phyloP scores from a whole-genome alignment of 1,140 invertebrate species.

The Diprion similis region DNA sequence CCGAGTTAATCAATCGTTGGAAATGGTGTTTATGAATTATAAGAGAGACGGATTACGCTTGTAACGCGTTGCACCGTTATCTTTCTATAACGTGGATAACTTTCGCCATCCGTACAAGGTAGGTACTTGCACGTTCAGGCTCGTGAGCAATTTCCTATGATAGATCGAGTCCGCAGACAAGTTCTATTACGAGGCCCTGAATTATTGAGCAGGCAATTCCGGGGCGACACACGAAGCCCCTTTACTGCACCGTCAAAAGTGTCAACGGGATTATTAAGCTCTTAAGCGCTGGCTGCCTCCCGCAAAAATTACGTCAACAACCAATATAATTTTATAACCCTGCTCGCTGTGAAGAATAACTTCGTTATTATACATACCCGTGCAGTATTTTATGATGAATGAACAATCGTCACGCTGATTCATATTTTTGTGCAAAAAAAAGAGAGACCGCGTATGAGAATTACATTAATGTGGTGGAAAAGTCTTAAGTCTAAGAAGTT shows the following conservation, averaged over 20 bases:
- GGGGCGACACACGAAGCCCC: constrained; percentile 43
- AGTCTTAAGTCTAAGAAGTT: too few relatives aligned
- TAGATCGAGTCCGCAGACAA: constrained; percentile 57
- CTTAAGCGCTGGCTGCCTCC: constrained; percentile 12
- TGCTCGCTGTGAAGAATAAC: too few relatives aligned
- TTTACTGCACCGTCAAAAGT: constrained; percentile 42
- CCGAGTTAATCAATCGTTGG: constrained; percentile 1
- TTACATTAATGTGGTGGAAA: too few relatives aligned
- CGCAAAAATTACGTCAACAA: constrained; percentile 2
- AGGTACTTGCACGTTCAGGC: constrained; percentile 40
- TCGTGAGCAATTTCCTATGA: constrained; percentile 57
- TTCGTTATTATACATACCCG: too few relatives aligned
- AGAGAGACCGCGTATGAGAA: too few relatives aligned
- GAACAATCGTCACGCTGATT: too few relatives aligned
- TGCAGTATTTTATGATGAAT: too few relatives aligned
- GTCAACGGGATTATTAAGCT: constrained; percentile 57
- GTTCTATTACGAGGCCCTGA: constrained; percentile 57
- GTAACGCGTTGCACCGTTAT: constrained; percentile 35
- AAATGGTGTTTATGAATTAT: constrained; percentile 2
- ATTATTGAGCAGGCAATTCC: constrained; percentile 60
- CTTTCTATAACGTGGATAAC: constrained; percentile 42
- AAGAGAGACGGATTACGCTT: neutral
- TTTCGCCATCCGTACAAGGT: too few relatives aligned
- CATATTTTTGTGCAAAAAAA: too few relatives aligned
- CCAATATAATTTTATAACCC: neutral